Evolutionary conservation across 2,113 vertebrate species (phyloP), one percentile per base, ranked within the genome.

Genomic region (Montifringilla adamsi): DNA sequence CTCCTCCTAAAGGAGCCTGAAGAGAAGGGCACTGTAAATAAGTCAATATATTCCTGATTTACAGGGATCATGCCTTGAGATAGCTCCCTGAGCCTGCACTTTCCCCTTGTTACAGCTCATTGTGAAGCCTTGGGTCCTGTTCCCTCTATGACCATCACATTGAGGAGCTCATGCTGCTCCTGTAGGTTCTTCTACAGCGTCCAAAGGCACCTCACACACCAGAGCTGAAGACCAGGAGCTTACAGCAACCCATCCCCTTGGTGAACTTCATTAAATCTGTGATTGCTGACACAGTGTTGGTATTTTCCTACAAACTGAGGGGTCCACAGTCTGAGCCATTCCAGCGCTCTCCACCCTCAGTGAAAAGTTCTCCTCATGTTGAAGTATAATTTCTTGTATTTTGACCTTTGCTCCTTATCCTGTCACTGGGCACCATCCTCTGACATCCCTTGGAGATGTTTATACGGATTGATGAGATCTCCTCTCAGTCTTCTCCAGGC

Each of bases 311-410:
- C 17, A 14, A 31, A 15, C 41, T 6, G 41, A 50, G 52, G 26
- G 21, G 22, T 37, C 7, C 8, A 0, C 7, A 33, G 55, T 2
- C 23, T 0, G 1, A 68, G 33, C 20, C 1, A 11, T 28, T n/a
- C 19, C 84, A 39, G 15, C 6, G 22, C 23, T 69, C 33, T 28
- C 6, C 28, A 5, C 18, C 0, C 23, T 37, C 33, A 19, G 8
- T 8, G 22, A 5, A 4, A 68, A 52, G 18, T 13, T 33, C 28
- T 56, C 69, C 39, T 33, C 28, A 13, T 2, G 23, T 0, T n/a
- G 28, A 39, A 28, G 28, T 39, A 47, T 39, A 39, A 53, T 15
- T 28, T 39, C 23, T 39, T 53, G 15, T 8, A 2, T 62, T 78
- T 62, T n/a, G 39, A n/a, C 23, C 39, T 7, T 13, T 62, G 15